Conservation (phyloP, 1,140 invertebrate species). For the Bombus superbus region DNA sequence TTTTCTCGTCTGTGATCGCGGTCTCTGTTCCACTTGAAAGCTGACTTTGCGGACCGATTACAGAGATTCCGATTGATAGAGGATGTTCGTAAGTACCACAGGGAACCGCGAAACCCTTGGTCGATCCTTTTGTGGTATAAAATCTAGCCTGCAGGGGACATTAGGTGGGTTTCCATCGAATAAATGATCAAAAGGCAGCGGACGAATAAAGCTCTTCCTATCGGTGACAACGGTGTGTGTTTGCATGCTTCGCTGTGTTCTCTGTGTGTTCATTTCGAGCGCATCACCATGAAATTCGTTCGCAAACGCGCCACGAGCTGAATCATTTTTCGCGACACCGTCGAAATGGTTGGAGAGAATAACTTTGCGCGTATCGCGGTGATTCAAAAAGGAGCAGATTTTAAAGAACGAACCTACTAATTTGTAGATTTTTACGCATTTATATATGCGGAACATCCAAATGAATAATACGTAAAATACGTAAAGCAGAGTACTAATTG, state of each 20-base stretch:
- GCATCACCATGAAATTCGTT: background rate
- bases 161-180: conserved; percentile 58
- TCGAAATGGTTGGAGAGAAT: background rate
- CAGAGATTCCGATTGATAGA: conserved; percentile 3
- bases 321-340: background rate
- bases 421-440: no score
- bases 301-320: no score
- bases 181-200: conserved; percentile 61
- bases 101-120: background rate
- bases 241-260: background rate
- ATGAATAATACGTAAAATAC: no score
- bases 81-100: conserved; percentile 34
- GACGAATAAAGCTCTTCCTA: conserved; percentile 20
- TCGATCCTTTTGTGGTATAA: conserved; percentile 9
- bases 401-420: no score
- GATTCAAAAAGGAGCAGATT: background rate
- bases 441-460: no score
- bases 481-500: no score
- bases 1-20: background rate
- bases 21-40: background rate
- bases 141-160: conserved; percentile 35
- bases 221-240: background rate
- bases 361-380: background rate
- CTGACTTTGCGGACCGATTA: conserved; percentile 50
- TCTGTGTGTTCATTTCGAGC: background rate